A percentile compares a stretch with the other conserved stretches of the same genome.
These are phyloP conservation scores for Chelidonichthys spinosus DNA, from an alignment of 2,797 vertebrate species.

Conservation along the genomic window DNA sequence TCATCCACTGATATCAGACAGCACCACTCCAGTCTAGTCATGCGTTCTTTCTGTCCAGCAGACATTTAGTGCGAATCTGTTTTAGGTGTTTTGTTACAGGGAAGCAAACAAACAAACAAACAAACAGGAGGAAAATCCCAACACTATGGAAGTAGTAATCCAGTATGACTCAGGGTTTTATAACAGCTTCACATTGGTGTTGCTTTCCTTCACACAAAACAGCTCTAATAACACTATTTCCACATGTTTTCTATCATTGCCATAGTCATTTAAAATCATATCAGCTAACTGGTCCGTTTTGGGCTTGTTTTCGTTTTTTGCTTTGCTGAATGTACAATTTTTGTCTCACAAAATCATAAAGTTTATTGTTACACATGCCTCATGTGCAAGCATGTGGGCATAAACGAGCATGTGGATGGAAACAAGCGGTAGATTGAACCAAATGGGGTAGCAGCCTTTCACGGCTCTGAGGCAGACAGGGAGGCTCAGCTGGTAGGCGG, in stretches of 20 bases:
- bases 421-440: constrained; percentile 59
- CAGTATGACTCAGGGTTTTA: constrained; percentile 58
- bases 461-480: constrained; percentile 61
- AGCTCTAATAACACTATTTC: constrained; percentile 38
- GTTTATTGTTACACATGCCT: constrained; percentile 41
- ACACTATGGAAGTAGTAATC: constrained; percentile 29
- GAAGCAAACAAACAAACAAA: constrained; percentile 34
- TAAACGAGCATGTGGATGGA: constrained; percentile 66
- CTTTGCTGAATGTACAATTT: constrained; percentile 14
- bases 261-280: constrained; percentile 6
- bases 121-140: constrained; percentile 36
- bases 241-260: constrained; percentile 42
- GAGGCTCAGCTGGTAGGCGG: constrained; percentile 71
- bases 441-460: constrained; percentile 77
- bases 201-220: constrained; percentile 50
- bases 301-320: not conserved
- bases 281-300: constrained; percentile 7
- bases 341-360: constrained; percentile 27
- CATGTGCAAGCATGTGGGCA: constrained; percentile 36
- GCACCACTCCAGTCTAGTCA: not conserved
- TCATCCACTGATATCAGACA: not conserved
- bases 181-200: constrained; percentile 56
- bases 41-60: constrained; percentile 1
- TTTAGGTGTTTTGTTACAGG: constrained; percentile 37
- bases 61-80: constrained; percentile 21